Evolutionary conservation across 2,888 invertebrate genomes (phyloP).

Genomic region (Balanococcus diminutus): DNA sequence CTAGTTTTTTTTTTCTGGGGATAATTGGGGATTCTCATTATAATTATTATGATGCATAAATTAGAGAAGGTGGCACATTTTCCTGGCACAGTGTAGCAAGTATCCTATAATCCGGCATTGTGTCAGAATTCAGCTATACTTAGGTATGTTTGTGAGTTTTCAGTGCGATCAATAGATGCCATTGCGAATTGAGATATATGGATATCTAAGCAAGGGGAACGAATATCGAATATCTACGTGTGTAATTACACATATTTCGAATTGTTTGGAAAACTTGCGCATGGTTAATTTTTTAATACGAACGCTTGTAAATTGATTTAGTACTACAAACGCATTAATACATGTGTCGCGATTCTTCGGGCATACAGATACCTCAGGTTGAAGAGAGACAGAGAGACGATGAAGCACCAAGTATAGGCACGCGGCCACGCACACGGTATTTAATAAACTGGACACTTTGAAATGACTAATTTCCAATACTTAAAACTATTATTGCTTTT

Average conservation of each 20-base stretch:
- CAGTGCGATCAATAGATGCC: background rate
- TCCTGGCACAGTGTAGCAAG: no score
- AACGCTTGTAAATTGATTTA: background rate
- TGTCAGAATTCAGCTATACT: no score
- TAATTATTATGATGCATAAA: no score
- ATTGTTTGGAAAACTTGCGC: background rate
- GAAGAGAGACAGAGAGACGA: background rate
- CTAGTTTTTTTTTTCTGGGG: no score
- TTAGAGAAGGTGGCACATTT: no score
- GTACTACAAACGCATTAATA: background rate
- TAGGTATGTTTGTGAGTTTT: no score
- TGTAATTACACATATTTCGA: background rate
- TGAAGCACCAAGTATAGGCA: background rate
- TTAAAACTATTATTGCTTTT: constrained; percentile 38
- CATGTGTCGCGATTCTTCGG: constrained; percentile 1
- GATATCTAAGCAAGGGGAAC: background rate
- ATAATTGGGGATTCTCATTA: no score
- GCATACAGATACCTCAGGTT: background rate
- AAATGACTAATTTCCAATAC: constrained; percentile 40
- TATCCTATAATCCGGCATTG: no score
- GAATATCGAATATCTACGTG: background rate
- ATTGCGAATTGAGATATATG: background rate
- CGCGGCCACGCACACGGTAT: background rate
- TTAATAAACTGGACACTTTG: constrained; percentile 20
- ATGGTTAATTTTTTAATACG: background rate